A percentile compares a stretch with the other conserved stretches of the same genome.
phyloP scores from a whole-genome alignment of 2,888 invertebrate genomes.

The Tolmerus cingulatus region DNA sequence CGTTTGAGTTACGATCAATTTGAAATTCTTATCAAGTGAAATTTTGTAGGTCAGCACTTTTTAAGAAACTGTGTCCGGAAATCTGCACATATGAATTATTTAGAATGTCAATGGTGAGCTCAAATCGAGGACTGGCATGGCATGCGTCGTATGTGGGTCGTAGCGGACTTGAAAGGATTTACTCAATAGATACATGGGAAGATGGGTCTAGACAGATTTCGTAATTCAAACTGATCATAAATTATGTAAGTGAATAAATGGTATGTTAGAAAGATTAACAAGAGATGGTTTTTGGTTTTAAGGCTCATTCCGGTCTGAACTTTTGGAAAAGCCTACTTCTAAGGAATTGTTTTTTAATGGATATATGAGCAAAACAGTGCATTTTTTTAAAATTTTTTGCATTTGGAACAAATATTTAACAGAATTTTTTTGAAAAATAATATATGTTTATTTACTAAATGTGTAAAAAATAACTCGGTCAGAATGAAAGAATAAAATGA shows the following conservation, averaged over 20 bases:
- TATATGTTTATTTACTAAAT: too few relatives aligned
- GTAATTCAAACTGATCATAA: not conserved
- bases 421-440: too few relatives aligned
- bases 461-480: too few relatives aligned
- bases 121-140: not conserved
- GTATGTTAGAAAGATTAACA: not conserved
- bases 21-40: slow-evolving; percentile 49
- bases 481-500: too few relatives aligned
- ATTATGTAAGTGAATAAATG: not conserved
- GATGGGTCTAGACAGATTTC: not conserved
- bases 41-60: slow-evolving; percentile 47
- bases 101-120: not conserved
- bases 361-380: too few relatives aligned
- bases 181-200: not conserved
- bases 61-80: slow-evolving; percentile 31
- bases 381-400: too few relatives aligned
- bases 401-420: too few relatives aligned
- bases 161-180: not conserved
- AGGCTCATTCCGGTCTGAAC: too few relatives aligned
- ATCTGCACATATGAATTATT: not conserved
- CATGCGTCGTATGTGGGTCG: not conserved
- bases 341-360: too few relatives aligned
- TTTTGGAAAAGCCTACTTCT: too few relatives aligned
- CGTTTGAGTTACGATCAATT: slow-evolving; percentile 48
- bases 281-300: not conserved